These are phyloP conservation scores for Megaceryle maxima DNA, from an alignment of 2,113 vertebrate genomes.

Conservation along the genomic window DNA sequence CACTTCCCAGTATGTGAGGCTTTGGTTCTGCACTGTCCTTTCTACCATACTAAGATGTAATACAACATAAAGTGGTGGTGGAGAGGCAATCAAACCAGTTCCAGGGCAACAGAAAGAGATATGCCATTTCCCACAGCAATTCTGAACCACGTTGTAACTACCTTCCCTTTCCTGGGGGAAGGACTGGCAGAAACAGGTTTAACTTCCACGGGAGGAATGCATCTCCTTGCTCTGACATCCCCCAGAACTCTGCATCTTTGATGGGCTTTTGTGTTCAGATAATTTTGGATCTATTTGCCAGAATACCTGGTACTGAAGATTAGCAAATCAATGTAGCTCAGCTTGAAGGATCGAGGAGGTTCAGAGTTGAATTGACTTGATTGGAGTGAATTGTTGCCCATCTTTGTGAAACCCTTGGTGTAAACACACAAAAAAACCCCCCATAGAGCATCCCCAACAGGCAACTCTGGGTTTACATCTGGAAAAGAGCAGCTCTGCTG, in stretches of 20 bases:
- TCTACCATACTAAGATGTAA: not conserved
- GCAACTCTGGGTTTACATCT: not conserved
- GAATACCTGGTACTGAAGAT: not conserved
- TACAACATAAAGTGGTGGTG: not conserved
- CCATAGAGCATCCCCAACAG: not conserved
- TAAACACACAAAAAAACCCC: not conserved
- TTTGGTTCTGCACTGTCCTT: not conserved
- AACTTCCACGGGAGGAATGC: not conserved
- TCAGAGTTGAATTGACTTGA: not conserved
- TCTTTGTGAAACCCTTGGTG: not conserved
- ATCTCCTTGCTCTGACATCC: not conserved
- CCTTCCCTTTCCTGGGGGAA: not conserved
- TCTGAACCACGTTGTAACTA: not conserved
- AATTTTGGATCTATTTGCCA: not conserved
- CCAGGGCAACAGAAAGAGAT: not conserved
- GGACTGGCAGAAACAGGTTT: not conserved
- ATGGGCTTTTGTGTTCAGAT: not conserved
- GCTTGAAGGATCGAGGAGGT: not conserved
- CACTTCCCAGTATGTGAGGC: not conserved
- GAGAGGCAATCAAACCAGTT: not conserved
- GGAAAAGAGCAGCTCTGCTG: not conserved
- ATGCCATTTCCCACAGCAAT: not conserved
- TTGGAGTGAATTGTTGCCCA: not conserved
- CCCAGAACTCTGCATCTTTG: not conserved
- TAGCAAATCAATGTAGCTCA: not conserved